These are phyloP conservation scores for Salminus brasiliensis DNA, from an alignment of 2,113 vertebrate genomes.

Conservation along the genomic window DNA sequence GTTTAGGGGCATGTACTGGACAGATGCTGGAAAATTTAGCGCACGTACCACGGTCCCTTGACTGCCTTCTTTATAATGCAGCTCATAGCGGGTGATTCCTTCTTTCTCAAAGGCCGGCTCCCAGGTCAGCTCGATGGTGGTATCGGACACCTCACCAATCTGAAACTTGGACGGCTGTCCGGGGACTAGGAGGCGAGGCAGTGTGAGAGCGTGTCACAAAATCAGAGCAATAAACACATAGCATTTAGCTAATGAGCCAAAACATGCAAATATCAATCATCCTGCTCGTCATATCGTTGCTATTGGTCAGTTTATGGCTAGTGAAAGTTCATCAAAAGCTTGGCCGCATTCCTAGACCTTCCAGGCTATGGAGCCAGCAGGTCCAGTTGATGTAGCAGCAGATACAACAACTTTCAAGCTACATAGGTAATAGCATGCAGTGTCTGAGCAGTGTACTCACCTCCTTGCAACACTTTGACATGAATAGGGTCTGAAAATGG, in stretches of 20 bases:
- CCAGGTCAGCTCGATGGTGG: slow-evolving; percentile 89
- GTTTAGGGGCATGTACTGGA: background rate
- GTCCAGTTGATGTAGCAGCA: no score
- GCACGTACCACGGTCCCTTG: slow-evolving; percentile 80
- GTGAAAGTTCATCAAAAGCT: no score
- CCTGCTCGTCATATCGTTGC: no score
- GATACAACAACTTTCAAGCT: no score
- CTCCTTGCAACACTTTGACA: slow-evolving; percentile 95
- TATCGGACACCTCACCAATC: slow-evolving; percentile 90
- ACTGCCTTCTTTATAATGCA: slow-evolving; percentile 84
- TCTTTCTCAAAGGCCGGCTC: slow-evolving; percentile 89
- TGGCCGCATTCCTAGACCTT: no score
- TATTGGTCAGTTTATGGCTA: no score
- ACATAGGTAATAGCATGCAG: no score
- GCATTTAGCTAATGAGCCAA: background rate
- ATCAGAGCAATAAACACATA: background rate
- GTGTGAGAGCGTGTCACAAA: slow-evolving; percentile 19
- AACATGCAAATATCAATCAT: background rate
- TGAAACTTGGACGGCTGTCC: slow-evolving; percentile 95
- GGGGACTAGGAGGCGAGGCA: slow-evolving; percentile 80
- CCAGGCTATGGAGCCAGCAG: no score
- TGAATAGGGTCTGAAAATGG: slow-evolving; percentile 95
- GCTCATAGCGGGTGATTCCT: slow-evolving; percentile 90
- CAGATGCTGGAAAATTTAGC: background rate
- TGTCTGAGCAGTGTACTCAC: slow-evolving; percentile 68